Evolutionary conservation across 2,113 vertebrate species (phyloP).

Genomic region (Entomyzon cyanotis): DNA sequence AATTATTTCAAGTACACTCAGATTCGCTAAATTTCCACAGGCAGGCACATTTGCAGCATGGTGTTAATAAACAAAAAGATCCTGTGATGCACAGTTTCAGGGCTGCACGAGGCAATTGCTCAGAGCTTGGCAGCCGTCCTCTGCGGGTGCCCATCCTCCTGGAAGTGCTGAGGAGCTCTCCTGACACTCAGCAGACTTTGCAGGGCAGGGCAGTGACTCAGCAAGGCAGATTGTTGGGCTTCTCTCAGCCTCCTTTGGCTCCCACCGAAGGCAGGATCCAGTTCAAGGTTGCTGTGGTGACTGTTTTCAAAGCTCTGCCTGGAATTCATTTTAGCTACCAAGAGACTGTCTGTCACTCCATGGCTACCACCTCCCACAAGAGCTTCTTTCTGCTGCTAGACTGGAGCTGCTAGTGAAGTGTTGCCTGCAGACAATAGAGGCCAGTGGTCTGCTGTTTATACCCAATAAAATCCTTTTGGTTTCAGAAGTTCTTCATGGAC

Average conservation of each 20-base stretch:
- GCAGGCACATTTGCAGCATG: conserved; percentile 41
- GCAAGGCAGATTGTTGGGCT: background rate
- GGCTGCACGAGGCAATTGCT: conserved; percentile 11
- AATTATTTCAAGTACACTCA: conserved; percentile 48
- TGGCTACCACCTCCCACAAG: conserved; percentile 54
- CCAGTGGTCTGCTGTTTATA: conserved; percentile 10
- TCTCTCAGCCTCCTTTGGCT: background rate
- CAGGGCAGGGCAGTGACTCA: conserved; percentile 18
- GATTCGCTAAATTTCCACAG: conserved; percentile 33
- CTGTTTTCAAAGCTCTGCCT: conserved; percentile 38
- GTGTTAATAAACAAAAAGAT: conserved; percentile 64
- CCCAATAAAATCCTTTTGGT: background rate
- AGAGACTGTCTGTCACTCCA: conserved; percentile 39
- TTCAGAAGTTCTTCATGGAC: background rate
- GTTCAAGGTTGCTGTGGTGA: conserved; percentile 57
- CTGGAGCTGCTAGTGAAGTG: background rate
- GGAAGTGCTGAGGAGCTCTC: background rate
- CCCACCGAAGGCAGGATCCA: background rate
- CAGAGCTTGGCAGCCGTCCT: conserved; percentile 26
- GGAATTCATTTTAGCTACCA: conserved; percentile 53
- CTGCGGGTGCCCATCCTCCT: background rate
- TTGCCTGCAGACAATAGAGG: conserved; percentile 29
- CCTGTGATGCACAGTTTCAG: conserved; percentile 49
- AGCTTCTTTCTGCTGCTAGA: conserved; percentile 22
- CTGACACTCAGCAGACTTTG: background rate